phyloP scores from a whole-genome alignment of 2,888 invertebrate species.

The Mimumesa dahlbomi region DNA sequence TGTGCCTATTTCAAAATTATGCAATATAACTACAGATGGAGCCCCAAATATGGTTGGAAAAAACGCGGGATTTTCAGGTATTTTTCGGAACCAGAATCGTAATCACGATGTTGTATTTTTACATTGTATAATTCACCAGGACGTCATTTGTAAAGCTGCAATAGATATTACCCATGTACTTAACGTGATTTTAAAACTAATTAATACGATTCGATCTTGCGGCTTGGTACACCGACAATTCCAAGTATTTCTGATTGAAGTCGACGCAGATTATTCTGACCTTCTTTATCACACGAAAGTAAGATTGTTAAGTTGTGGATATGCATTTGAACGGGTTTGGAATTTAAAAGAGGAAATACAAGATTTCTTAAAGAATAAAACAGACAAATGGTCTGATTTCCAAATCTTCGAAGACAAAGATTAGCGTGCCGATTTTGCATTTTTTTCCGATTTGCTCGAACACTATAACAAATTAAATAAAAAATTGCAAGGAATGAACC shows the following conservation, averaged over 20 bases:
- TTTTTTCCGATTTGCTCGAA: too few relatives aligned
- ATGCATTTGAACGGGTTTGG: too few relatives aligned
- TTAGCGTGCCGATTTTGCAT: too few relatives aligned
- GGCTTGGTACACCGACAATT: slow-evolving; percentile 11
- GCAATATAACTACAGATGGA: slow-evolving; percentile 22
- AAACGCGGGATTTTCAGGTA: background rate
- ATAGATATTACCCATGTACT: slow-evolving; percentile 5
- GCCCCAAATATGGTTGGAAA: slow-evolving; percentile 11
- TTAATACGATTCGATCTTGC: slow-evolving; percentile 17
- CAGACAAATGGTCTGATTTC: too few relatives aligned
- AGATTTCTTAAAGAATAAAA: too few relatives aligned
- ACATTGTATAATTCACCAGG: slow-evolving; percentile 6
- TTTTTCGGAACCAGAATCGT: background rate
- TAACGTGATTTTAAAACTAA: background rate
- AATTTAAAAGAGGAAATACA: too few relatives aligned
- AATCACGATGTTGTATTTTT: background rate
- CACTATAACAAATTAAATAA: too few relatives aligned
- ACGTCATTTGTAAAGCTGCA: slow-evolving; percentile 16
- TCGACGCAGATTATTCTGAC: slow-evolving; percentile 15
- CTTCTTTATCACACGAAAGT: slow-evolving; percentile 7
- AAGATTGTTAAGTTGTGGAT: slow-evolving; percentile 19
- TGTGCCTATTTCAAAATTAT: slow-evolving; percentile 3
- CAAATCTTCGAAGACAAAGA: too few relatives aligned
- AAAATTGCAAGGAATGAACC: too few relatives aligned
- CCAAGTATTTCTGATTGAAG: slow-evolving; percentile 10